Evolutionary conservation across 2,888 invertebrate genomes (phyloP).

Genomic region (Branchellion lobata): DNA sequence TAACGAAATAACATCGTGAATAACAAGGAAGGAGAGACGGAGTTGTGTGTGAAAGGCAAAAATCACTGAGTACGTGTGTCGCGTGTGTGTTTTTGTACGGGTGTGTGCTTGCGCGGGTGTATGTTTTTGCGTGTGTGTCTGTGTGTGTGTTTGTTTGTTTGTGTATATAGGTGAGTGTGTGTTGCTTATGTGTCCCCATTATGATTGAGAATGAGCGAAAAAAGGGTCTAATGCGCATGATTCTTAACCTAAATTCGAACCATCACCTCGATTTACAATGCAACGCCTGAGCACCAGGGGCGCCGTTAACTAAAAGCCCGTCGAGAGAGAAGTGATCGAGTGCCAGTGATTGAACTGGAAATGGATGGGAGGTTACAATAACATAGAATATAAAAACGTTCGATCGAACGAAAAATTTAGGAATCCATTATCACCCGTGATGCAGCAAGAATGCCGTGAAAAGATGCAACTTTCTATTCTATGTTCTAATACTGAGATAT

Average conservation of each 20-base stretch:
- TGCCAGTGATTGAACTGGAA: no score
- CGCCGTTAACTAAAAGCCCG: no score
- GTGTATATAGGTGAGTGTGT: no score
- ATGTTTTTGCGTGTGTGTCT: no score
- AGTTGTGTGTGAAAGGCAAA: background rate
- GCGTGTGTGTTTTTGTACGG: background rate
- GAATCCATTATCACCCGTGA: slow-evolving; percentile 17
- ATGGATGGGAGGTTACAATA: no score
- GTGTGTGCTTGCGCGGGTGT: no score
- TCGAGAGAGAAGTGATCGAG: no score
- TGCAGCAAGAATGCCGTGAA: slow-evolving; percentile 7
- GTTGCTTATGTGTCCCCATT: background rate
- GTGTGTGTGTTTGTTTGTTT: no score
- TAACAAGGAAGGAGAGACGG: background rate
- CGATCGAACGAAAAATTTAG: background rate
- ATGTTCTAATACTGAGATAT: background rate
- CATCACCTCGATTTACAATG: background rate
- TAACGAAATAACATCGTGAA: background rate
- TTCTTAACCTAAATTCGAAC: background rate
- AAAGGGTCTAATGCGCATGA: no score
- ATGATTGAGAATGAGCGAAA: background rate
- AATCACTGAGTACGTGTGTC: background rate
- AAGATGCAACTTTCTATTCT: background rate
- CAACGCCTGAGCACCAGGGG: no score
- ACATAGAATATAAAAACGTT: no score